Conservation (phyloP, 2,888 invertebrate genomes). For the Chaetogeoica ovagalla region DNA sequence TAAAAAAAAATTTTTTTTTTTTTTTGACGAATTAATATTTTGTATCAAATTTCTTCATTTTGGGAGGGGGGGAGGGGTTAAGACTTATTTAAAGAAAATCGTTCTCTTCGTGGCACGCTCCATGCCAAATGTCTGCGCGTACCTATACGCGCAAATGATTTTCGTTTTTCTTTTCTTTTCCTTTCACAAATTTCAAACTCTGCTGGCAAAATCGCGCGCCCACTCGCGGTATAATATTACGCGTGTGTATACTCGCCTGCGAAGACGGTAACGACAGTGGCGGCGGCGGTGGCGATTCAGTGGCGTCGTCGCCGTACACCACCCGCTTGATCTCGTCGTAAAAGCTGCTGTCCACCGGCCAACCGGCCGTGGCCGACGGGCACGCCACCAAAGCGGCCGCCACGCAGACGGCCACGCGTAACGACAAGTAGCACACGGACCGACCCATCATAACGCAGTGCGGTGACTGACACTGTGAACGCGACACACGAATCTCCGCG, state of each 20-base stretch:
- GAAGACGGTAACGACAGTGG: conserved; percentile 21
- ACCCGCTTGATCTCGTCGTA: conserved; percentile 44
- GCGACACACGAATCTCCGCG: background rate
- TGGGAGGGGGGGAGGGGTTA: too few species aligned
- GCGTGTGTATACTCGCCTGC: background rate
- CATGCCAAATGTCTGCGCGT: too few species aligned
- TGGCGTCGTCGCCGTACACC: conserved; percentile 24
- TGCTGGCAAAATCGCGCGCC: too few species aligned
- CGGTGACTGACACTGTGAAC: background rate
- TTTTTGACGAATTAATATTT: too few species aligned
- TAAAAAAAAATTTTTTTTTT: too few species aligned
- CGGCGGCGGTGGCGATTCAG: conserved; percentile 26
- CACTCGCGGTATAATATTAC: too few species aligned
- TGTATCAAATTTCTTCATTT: too few species aligned
- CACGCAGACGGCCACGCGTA: background rate
- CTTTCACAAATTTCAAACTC: too few species aligned
- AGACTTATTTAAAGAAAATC: too few species aligned
- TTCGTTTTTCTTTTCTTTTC: too few species aligned
- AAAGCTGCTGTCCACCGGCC: conserved; percentile 40
- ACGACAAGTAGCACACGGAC: background rate
- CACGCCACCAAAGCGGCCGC: conserved; percentile 7
- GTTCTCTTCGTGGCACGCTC: too few species aligned
- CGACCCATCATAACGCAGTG: conserved; percentile 6
- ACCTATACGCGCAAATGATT: too few species aligned
- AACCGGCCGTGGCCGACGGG: conserved; percentile 5